Percentiles rank a stretch among this genome's conserved stretches.
These are phyloP conservation scores for Exephanes ischioxanthus DNA, from an alignment of 2,888 invertebrate genomes.

Conservation along the genomic window DNA sequence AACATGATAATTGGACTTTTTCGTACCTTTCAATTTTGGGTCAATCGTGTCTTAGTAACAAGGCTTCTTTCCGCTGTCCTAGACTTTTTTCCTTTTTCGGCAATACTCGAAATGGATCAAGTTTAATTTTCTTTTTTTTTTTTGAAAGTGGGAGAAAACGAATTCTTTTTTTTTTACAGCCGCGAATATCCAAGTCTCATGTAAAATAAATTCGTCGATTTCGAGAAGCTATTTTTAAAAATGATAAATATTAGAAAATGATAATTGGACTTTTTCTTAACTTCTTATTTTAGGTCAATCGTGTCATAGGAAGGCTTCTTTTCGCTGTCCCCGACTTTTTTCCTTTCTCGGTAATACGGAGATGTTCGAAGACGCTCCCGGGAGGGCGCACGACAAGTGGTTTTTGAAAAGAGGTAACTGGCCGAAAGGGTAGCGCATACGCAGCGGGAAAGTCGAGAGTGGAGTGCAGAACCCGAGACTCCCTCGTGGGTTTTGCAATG, in stretches of 20 bases:
- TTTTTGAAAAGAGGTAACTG: conserved; percentile 30
- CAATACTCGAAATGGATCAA: too few relatives aligned
- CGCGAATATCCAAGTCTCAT: too few relatives aligned
- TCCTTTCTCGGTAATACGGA: background rate
- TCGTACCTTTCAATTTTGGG: background rate
- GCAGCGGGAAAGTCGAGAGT: conserved; percentile 8
- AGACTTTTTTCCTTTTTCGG: background rate
- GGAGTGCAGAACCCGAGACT: conserved; percentile 26
- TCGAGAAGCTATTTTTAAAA: too few relatives aligned
- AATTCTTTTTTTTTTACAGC: background rate
- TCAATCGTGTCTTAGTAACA: background rate
- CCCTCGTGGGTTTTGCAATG: conserved; percentile 10
- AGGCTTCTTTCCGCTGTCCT: background rate
- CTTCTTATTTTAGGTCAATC: background rate
- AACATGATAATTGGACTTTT: background rate
- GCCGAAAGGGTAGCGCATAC: conserved; percentile 19
- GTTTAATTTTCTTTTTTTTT: too few relatives aligned
- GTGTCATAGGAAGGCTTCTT: background rate
- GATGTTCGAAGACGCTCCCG: conserved; percentile 1
- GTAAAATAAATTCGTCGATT: too few relatives aligned
- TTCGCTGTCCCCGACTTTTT: background rate
- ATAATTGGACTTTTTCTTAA: background rate
- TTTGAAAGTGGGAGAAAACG: background rate
- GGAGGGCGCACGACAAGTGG: background rate
- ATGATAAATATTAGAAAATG: too few relatives aligned